Percentiles rank a stretch among this genome's conserved stretches.
Evolutionary conservation across 2,888 invertebrate genomes (phyloP).

Genomic region (Pheosia gnoma): DNA sequence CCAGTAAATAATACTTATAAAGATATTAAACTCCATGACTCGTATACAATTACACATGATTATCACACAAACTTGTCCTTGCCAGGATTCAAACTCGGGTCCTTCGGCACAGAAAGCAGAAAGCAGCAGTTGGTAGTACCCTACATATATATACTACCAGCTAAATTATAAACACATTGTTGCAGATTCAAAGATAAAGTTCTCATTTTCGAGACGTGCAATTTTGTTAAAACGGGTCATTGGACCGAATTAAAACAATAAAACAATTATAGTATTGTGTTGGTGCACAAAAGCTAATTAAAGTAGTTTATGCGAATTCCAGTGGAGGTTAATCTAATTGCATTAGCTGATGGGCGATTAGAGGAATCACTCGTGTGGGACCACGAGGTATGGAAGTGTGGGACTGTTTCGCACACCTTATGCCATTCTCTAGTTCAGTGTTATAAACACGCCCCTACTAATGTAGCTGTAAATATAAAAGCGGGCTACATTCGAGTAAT

Average conservation of each 20-base stretch:
- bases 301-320: conserved; percentile 65
- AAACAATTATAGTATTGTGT: conserved; percentile 77
- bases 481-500: background rate
- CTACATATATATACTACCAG: too few species aligned
- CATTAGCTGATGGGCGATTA: conserved; percentile 51
- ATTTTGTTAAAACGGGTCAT: conserved; percentile 55
- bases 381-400: conserved; percentile 21
- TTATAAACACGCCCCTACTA: background rate
- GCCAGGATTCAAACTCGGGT: too few species aligned
- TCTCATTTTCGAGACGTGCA: conserved; percentile 21
- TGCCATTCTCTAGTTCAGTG: background rate
- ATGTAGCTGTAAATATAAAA: background rate
- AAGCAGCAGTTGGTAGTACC: too few species aligned
- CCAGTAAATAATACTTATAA: too few species aligned
- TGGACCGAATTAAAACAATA: conserved; percentile 67
- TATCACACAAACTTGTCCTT: too few species aligned
- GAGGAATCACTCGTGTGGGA: conserved; percentile 46
- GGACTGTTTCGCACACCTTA: conserved; percentile 22
- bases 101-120: too few species aligned
- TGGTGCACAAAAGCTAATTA: conserved; percentile 75
- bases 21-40: too few species aligned
- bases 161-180: conserved; percentile 13
- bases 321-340: conserved; percentile 62
- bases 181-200: conserved; percentile 13
- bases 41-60: too few species aligned